A percentile compares a stretch with the other conserved stretches of the same genome.
Conservation (phyloP, 2,888 invertebrate genomes). For the Dryobotodes eremita region DNA sequence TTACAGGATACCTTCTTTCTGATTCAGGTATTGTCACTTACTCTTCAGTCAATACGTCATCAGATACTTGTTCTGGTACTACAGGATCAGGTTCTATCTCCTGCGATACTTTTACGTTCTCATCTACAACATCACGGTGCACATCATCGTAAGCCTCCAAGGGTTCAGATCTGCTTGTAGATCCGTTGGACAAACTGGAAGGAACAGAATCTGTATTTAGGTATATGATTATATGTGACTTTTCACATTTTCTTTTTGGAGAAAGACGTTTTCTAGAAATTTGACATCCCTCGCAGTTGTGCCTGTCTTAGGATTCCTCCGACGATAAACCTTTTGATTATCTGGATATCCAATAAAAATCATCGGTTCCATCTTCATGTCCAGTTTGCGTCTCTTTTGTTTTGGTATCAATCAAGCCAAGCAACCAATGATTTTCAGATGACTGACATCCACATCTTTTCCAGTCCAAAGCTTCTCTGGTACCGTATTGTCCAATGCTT, state of each 20-base stretch:
- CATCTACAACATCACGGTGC: not conserved
- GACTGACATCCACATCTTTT: too few relatives aligned
- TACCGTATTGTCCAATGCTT: not conserved
- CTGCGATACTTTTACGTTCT: not conserved
- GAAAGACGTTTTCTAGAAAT: too few relatives aligned
- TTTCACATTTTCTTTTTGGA: too few relatives aligned
- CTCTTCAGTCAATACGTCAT: not conserved
- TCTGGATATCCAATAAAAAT: constrained; percentile 1
- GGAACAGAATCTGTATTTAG: too few relatives aligned
- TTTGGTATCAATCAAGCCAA: not conserved
- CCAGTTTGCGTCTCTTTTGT: not conserved
- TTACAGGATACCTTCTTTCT: not conserved
- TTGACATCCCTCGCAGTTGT: not conserved
- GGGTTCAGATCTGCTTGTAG: too few relatives aligned
- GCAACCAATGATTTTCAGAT: not conserved
- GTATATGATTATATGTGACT: too few relatives aligned
- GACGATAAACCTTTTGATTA: constrained; percentile 1
- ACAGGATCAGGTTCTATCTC: not conserved
- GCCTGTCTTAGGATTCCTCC: constrained; percentile 3
- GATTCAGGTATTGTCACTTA: not conserved
- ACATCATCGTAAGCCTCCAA: too few relatives aligned
- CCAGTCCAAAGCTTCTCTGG: not conserved
- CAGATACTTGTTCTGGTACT: not conserved
- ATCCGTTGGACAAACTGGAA: too few relatives aligned
- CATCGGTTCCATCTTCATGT: not conserved